Conservation (phyloP, 2,113 vertebrate genomes). For the Dromaius novaehollandiae region DNA sequence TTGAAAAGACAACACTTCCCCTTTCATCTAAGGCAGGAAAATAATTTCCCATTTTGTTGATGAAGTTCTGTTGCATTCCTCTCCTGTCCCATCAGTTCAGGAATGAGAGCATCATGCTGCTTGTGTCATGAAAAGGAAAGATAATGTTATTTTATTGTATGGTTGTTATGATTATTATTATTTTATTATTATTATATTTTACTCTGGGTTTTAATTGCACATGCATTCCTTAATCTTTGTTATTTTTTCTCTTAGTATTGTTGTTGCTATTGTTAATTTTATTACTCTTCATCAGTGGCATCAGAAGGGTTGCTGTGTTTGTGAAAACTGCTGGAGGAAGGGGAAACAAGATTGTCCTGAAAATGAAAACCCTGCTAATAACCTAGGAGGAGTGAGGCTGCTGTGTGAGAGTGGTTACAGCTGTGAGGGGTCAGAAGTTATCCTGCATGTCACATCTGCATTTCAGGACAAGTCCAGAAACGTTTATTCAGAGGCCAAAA, state of each 20-base stretch:
- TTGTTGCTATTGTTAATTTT: slow-evolving; percentile 54
- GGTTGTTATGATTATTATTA: slow-evolving; percentile 58
- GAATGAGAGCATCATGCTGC: slow-evolving; percentile 71
- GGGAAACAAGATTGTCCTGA: rapidly evolving
- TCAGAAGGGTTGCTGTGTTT: slow-evolving; percentile 34
- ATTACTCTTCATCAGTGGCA: slow-evolving; percentile 39
- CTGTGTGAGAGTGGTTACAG: not conserved
- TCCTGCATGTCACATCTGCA: not conserved
- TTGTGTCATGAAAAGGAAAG: slow-evolving; percentile 68
- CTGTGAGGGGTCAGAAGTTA: not conserved
- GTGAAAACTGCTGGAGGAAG: slow-evolving; percentile 23
- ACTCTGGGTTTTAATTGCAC: slow-evolving; percentile 75
- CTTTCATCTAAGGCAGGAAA: not conserved
- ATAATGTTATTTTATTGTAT: slow-evolving; percentile 68
- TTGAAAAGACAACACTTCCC: slow-evolving; percentile 6
- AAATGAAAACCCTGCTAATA: not conserved
- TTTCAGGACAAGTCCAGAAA: slow-evolving; percentile 36
- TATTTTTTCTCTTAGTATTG: slow-evolving; percentile 27
- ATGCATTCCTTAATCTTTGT: slow-evolving; percentile 71
- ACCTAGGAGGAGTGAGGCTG: not conserved
- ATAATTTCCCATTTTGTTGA: not conserved
- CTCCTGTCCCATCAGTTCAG: slow-evolving; percentile 46
- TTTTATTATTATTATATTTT: slow-evolving; percentile 73
- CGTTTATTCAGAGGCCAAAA: not conserved
- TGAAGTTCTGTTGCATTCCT: slow-evolving; percentile 45